These are phyloP conservation scores for Urocolius indicus DNA, from an alignment of 2,113 vertebrate species.

Conservation along the genomic window DNA sequence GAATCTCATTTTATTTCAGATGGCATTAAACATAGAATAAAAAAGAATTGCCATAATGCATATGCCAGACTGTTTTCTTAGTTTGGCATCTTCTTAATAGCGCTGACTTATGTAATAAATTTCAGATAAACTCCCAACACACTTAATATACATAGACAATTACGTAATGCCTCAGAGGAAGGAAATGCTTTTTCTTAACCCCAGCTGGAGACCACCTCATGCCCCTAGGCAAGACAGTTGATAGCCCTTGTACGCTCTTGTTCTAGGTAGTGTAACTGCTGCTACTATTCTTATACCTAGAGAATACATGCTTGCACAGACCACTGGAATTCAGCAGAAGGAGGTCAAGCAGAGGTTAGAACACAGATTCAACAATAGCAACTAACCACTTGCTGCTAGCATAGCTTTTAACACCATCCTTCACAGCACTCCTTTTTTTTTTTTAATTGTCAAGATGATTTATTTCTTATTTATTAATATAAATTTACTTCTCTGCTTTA, in stretches of 20 bases:
- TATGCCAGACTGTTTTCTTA: not conserved
- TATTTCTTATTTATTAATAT: not conserved
- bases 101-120: constrained; percentile 17
- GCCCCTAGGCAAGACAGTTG: constrained; percentile 41
- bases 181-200: constrained; percentile 9
- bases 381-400: not conserved
- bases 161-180: constrained; percentile 43
- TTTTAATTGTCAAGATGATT: not conserved
- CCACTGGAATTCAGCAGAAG: constrained; percentile 13
- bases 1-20: not conserved
- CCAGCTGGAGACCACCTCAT: not conserved
- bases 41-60: not conserved
- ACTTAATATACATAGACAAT: not conserved
- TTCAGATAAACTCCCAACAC: not conserved
- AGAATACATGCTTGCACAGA: not conserved
- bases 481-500: not conserved
- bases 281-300: constrained; percentile 47
- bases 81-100: not conserved
- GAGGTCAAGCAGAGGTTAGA: constrained; percentile 38
- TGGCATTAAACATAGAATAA: not conserved
- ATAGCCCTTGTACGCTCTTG: constrained; percentile 36
- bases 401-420: not conserved
- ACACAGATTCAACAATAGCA: not conserved
- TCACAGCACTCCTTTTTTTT: not conserved
- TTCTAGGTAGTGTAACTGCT: constrained; percentile 23